A percentile compares a stretch with the other conserved stretches of the same genome.
Conservation (phyloP, 2,888 invertebrate species). For the Camptogramma bilineatum region DNA sequence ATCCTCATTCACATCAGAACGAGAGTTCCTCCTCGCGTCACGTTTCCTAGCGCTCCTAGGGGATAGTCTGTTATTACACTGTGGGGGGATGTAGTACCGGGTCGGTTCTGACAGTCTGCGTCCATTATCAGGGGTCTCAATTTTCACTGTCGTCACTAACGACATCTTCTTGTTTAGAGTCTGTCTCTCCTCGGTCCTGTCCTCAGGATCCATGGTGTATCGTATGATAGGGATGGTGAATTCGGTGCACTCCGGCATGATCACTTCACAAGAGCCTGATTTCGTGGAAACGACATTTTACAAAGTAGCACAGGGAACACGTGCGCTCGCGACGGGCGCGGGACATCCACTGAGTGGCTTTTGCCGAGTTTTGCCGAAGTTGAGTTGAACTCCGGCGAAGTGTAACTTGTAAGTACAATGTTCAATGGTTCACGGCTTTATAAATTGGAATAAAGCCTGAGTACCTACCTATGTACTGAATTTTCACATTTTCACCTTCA, state of each 20-base stretch:
- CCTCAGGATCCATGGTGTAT: constrained; percentile 81
- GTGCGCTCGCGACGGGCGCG: constrained; percentile 38
- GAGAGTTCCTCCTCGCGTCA: constrained; percentile 70
- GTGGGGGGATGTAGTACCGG: constrained; percentile 77
- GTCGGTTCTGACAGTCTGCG: constrained; percentile 75
- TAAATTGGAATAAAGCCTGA: neutral
- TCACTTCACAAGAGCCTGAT: constrained; percentile 60
- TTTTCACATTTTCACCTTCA: neutral
- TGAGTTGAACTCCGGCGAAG: constrained; percentile 16
- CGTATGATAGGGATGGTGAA: constrained; percentile 80
- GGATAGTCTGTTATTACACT: constrained; percentile 78
- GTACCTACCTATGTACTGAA: neutral
- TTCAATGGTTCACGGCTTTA: neutral
- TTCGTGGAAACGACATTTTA: constrained; percentile 41
- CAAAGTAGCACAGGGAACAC: constrained; percentile 12
- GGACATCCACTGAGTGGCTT: constrained; percentile 25
- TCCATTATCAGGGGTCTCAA: constrained; percentile 75
- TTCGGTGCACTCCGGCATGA: constrained; percentile 82
- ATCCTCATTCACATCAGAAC: constrained; percentile 62
- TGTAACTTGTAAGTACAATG: constrained; percentile 31
- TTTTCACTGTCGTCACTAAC: constrained; percentile 75
- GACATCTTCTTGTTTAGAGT: constrained; percentile 76
- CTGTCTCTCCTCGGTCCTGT: constrained; percentile 67
- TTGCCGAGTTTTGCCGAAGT: constrained; percentile 20
- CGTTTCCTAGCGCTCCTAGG: constrained; percentile 77